Evolutionary conservation across 2,888 invertebrate species (phyloP), one percentile per base, ranked within the genome.

Genomic region (Camptogramma bilineatum): DNA sequence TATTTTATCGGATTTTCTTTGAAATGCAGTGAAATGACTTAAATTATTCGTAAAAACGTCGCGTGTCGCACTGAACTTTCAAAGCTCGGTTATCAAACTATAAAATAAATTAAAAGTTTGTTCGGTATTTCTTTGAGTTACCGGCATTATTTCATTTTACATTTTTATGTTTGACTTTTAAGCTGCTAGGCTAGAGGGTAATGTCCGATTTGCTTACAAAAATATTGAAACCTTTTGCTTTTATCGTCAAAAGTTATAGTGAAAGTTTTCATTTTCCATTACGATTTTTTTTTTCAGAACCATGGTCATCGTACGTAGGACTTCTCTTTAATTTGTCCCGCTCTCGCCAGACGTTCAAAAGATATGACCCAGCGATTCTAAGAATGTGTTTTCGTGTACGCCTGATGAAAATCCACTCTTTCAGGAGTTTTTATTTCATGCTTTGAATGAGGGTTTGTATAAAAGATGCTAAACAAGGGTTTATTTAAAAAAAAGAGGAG

Each of bases 321-420:
- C 79, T 85, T 79, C 84, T 79, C 78, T 85, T 84, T 85, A 84
- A 87, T 86, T 86, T 85, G 82, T 82, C 82, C 80, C 80, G 77
- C 79, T 80, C 81, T 83, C 79, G 65, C 76, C 78, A 83, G 80
- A 77, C 79, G 77, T 74, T 84, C 82, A 82, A 85, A 84, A 80
- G 85, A 82, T 82, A 82, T 84, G 84, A 81, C 79, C 78, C 77
- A 76, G 76, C 79, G 76, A 75, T 74, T 80, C 73, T 69, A 73
- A 78, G 77, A 77, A 76, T 73, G 70, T 79, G 80, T 80, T 81
- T 75, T 74, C 76, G 75, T 75, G 72, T 75, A 73, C 71, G 71
- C 71, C 63, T 73, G 64, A 71, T 71, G 72, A 71, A 70, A 72
- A 68, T 69, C 72, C 66, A 66, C 70, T 67, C 59, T 69, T 71